Conservation (phyloP, 1,140 invertebrate species). For the Trachymyrmex septentrionalis region DNA sequence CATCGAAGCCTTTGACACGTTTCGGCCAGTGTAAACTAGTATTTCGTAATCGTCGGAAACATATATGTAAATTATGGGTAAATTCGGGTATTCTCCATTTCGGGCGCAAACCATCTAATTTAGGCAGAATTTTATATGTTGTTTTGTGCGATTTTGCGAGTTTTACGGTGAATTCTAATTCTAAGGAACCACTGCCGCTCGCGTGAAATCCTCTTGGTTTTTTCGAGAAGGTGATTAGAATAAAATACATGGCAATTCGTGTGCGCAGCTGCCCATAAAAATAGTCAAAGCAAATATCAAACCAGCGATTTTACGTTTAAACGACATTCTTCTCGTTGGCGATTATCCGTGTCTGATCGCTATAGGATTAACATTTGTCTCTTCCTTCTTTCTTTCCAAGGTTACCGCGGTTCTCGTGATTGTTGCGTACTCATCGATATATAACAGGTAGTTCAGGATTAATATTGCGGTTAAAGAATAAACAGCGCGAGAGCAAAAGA, state of each 20-base stretch:
- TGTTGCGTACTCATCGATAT: conserved; percentile 30
- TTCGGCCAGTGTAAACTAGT: background rate
- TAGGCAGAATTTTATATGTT: background rate
- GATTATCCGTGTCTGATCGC: conserved; percentile 27
- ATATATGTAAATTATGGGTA: conserved; percentile 31
- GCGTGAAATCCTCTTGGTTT: background rate
- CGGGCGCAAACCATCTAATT: conserved; percentile 39
- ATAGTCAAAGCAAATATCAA: conserved; percentile 60
- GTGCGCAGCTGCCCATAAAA: conserved; percentile 24
- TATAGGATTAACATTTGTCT: conserved; percentile 41
- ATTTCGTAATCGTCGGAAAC: conserved; percentile 25
- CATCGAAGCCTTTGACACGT: conserved; percentile 43
- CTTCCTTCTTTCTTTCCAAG: conserved; percentile 54
- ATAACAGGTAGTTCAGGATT: conserved; percentile 60
- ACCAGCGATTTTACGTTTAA: conserved; percentile 54
- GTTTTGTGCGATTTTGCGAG: background rate
- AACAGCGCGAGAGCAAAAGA: conserved; percentile 61
- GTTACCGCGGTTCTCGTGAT: conserved; percentile 25
- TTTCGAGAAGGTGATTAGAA: conserved; percentile 18
- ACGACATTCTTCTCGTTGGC: conserved; percentile 25
- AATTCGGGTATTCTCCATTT: conserved; percentile 35
- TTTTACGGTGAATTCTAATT: conserved; percentile 12
- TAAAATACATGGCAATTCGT: conserved; percentile 37
- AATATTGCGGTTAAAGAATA: conserved; percentile 76
- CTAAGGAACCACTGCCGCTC: background rate